Percentiles rank a stretch among this genome's conserved stretches.
These are phyloP conservation scores for Lasioglossum oenotherae DNA, from an alignment of 2,888 invertebrate species.

Conservation along the genomic window DNA sequence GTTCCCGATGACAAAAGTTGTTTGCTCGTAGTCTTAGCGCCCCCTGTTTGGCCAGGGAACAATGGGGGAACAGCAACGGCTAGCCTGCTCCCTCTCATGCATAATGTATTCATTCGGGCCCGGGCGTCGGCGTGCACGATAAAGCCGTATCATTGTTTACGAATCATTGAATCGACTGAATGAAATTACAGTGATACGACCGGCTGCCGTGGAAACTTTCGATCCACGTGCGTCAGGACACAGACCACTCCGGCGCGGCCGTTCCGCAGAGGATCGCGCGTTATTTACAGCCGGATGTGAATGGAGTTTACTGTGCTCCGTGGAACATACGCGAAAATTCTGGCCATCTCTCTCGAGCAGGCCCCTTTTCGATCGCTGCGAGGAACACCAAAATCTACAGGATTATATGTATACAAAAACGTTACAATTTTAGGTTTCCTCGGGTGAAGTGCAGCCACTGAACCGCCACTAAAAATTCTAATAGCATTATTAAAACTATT, in stretches of 20 bases:
- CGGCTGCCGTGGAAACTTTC: conserved; percentile 55
- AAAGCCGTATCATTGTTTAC: conserved; percentile 78
- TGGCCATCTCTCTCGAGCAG: neutral
- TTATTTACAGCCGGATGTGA: conserved; percentile 22
- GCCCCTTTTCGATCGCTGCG: neutral
- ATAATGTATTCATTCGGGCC: conserved; percentile 68
- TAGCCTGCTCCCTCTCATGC: conserved; percentile 65
- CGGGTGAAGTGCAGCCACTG: too few relatives aligned
- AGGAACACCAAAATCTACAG: neutral
- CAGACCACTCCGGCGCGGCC: neutral
- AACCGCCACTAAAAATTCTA: too few relatives aligned
- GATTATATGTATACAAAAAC: too few relatives aligned
- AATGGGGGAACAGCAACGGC: conserved; percentile 39
- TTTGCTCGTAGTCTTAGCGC: conserved; percentile 40
- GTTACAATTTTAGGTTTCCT: too few relatives aligned
- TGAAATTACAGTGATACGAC: conserved; percentile 71
- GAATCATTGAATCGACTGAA: conserved; percentile 77
- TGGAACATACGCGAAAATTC: neutral
- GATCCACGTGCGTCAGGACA: conserved; percentile 13
- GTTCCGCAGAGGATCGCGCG: neutral
- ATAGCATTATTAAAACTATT: too few relatives aligned
- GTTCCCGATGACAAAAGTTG: conserved; percentile 49
- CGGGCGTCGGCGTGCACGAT: conserved; percentile 64
- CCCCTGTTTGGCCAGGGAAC: conserved; percentile 53
- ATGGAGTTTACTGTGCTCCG: neutral